Evolutionary conservation across 1,140 invertebrate species (phyloP), one percentile per base, ranked within the genome.

Genomic region (Gonatopus flavifemur): DNA sequence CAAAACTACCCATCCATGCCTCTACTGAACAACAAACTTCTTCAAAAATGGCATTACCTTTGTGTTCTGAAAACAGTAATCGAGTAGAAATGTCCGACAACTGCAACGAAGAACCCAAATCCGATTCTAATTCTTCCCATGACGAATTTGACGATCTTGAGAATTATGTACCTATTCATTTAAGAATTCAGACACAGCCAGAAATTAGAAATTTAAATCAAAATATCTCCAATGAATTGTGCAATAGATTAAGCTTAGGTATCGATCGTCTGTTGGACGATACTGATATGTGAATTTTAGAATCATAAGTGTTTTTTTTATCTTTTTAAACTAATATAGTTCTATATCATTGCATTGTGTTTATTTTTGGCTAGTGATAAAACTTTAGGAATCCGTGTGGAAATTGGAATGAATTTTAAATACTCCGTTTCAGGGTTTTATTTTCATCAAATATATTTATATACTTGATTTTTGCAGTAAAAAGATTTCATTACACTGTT

Each of bases 81-180:
- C 13, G 3, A 12, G 15, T 30, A 32, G 25, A 31, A 28, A 16
- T 3, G 18, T 28, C n/a, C 9, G 28, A 18, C 15, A n/a, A 10
- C 4, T 31, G 12, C 3, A 31, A 30, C 18, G 28, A 31, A 2
- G 41, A 45, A 33, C 38, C 18, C 16, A 32, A n/a, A 20, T 33
- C 12, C 47, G 10, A 37, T 50, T 28, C 45, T 31, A 16, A 45
- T 28, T 20, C 46, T 18, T 33, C 15, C 13, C 9, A 51, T 12
- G 66, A 64, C 39, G 68, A 72, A 50, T 74, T 71, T 53, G 61
- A 50, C 16, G 13, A 59, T 21, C 57, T 74, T 13, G 47, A 73
- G 24, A 45, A 44, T 8, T 73, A 76, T 19, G 49, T 74, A 25
- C 69, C 72, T 10, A 48, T 76, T 15, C 32, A 44, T 33, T 46